Base-by-base conservation (phyloP, 2,888 invertebrate genomes). In the Chelonus formosanus region DNA sequence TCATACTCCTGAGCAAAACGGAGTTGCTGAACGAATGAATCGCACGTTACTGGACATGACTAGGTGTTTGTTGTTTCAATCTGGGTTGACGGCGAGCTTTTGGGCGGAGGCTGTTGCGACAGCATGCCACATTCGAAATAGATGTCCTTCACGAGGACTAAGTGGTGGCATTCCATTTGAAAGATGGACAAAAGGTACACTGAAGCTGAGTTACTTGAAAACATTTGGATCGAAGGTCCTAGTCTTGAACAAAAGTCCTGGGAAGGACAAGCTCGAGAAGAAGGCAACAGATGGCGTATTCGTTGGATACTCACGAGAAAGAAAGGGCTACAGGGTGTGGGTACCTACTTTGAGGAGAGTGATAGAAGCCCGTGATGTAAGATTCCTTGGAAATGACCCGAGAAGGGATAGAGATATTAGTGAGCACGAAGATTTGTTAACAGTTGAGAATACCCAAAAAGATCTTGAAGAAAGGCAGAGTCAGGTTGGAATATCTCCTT, bases 1-100 rank as follows among this genome's bases (percentile, higher is more conserved):
- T n/a, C n/a, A n/a, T n/a, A n/a, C n/a, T n/a, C n/a, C 77, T 3
- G 71, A 78, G 63, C 76, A 76, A 54, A 81, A 80, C 69, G 80
- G 78, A 2, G 55, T 70, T 1, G 75, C 80, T 4, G 81, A 82
- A 66, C 55, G 78, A n/a, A 73, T 75, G 54, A 70, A 68, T 47
- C n/a, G n/a, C n/a, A n/a, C n/a, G n/a, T n/a, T n/a, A n/a, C n/a
- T n/a, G n/a, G n/a, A n/a, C n/a, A n/a, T n/a, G n/a, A n/a, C n/a
- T n/a, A n/a, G n/a, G n/a, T n/a, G n/a, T n/a, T n/a, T n/a, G n/a
- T n/a, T n/a, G 54, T 68, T n/a, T 67, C 68, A 45, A 43, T 67
- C 44, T 4, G 68, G 8, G 71, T 79, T 10, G n/a, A 70, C 64
- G 55, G 66, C 70, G 3, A 52, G 69, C 4, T 65, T 60, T 53